Base-by-base conservation (phyloP, 37 sponge, comb jelly and placozoan genomes). In the Mnemiopsis leidyi region DNA sequence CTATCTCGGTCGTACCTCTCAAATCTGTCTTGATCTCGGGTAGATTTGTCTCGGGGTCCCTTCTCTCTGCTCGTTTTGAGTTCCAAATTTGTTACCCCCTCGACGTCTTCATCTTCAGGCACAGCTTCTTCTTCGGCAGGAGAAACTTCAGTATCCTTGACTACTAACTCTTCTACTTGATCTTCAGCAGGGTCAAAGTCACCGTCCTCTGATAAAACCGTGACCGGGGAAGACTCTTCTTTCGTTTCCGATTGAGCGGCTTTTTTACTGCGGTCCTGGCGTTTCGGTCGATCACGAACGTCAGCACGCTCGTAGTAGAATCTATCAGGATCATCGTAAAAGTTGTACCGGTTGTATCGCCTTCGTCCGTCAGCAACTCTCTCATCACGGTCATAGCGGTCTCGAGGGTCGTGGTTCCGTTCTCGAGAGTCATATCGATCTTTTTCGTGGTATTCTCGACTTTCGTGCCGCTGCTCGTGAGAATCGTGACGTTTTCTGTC, bases 401-500 rank as follows among this genome's bases (percentile, higher is more conserved):
- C 75, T 29, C 75, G 7, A n/a, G 75, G 20, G 5, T n/a, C 25
- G 20, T 71, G 3, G n/a, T 71, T 28, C 75, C 75, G 75, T 29
- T n/a, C 25, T 7, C 25, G 30, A 18, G 75, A 28, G 2, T 71
- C 75, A 25, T 29, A 71, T 29, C 20, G 7, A 23, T 71, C 75
- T 71, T 5, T 2, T 71, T 71, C 75, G 2, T 13, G 61, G 13
- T 48, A 48, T 13, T 48, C 61, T 18, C 61, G 61, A 48, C 13
- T 48, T 13, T 48, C 61, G 61, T 5, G 75, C 21, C 30, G 75
- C 30, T n/a, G 75, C n/a, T 28, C 75, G 3, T 71, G 75, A 23
- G 75, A 71, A 28, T n/a, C 75, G n/a, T n/a, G 7, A 25, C 75
- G 75, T 71, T 71, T 71, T 25, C 75, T n/a, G 7, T 71, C 75